Base-by-base conservation (phyloP, 2,888 invertebrate species). In the Linyphia triangularis region DNA sequence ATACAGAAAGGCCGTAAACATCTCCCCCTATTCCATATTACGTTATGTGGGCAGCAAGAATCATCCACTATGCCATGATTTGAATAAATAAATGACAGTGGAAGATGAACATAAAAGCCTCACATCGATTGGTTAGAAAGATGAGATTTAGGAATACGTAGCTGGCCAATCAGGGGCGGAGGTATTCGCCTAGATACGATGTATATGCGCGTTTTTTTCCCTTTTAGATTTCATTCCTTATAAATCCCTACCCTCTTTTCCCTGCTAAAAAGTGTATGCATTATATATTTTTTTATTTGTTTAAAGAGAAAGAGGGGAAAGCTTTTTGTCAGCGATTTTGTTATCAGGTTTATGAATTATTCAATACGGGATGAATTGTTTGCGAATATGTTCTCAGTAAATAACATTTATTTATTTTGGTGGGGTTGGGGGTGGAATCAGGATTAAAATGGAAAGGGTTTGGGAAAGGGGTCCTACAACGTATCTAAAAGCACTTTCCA, bases 251-350 rank as follows among this genome's bases (percentile, higher is more conserved):
- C 37, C 70, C 59, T 72, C 63, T 69, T 75, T 43, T 69, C 70
- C 57, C 33, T 67, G 77, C 73, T 65, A 43, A 33, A 73, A 75
- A 73, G 37, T 22, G 67, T 67, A 85, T 63, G 63, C 84, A 82
- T 63, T 82, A 43, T 43, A 43, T 43, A 61, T 72, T 70, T 82
- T 61, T 72, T 33, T 67, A n/a, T 82, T 82, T 63, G 7, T 73
- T 43, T 24, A 33, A 40, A 70, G 40, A 70, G 9, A 73, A 73
- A 59, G 40, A 61, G 37, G 75, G 75, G 67, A 82, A 75, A 81
- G 67, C 86, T 81, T 88, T 88, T 88, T 88, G 86, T 88, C 86
- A 81, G 86, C 81, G 86, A 81, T 88, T 88, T 82, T 59, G 81
- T 88, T 88, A 79, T 88, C 86, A 75, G 69, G 57, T 61, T 79